Base-by-base conservation (phyloP, 2,113 vertebrate genomes). In the Prolemur simus region DNA sequence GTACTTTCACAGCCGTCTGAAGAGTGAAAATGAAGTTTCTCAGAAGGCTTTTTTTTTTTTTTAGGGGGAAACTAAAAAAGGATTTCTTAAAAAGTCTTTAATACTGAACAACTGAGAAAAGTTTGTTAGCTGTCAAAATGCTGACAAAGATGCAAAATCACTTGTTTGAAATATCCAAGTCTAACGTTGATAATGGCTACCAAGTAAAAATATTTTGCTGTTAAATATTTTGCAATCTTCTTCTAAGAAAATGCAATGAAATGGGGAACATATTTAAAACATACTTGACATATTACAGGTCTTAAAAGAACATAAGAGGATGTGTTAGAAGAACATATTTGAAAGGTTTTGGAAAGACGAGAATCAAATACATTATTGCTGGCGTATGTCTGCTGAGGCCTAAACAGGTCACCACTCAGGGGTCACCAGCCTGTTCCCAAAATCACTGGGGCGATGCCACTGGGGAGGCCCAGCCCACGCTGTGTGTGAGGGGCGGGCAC, bases 311-410 rank as follows among this genome's bases (percentile, higher is more conserved):
- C 23, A 13, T 1, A 42, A 76, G 64, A n/a, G 6, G 12, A 66
- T 8, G n/a, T 37, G 66, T 42, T 27, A 4, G 15, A 84, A 45
- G 63, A 6, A 34, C 34, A 21, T 1, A 1, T 9, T 17, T 25
- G 9, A 4, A 8, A 15, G 60, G 0, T 47, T 42, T 3, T 1
- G 8, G 29, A 13, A 34, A 0, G 47, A 8, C 6, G 56, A 12
- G 29, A 25, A 4, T 34, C 86, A 6, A 13, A 17, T 0, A 2
- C 0, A 0, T 29, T 0, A 3, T 11, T 6, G 1, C 10, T 6
- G 42, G 0, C 9, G 5, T 1, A 0, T 17, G 5, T 25, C 39
- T 23, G 10, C 81, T 0, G 60, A 32, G 25, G 39, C 14, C 8
- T 4, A 7, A 49, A 5, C 18, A 8, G 18, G 20, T 13, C 60